A percentile compares a stretch with the other conserved stretches of the same genome.
phyloP scores from a whole-genome alignment of 2,888 invertebrate species.

The Cerceris ruficornis region DNA sequence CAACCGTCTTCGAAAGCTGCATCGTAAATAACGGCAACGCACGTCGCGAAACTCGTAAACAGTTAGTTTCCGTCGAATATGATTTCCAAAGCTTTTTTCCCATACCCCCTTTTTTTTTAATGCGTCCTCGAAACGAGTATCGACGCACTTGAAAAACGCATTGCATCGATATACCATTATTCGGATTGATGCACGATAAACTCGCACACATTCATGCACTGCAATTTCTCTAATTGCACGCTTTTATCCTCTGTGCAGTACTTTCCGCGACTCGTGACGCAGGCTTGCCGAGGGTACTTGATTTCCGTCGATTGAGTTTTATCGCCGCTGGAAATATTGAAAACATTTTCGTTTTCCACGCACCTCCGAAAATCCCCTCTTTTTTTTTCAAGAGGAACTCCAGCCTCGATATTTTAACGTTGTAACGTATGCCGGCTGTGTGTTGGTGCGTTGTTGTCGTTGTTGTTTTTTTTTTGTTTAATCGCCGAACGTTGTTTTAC shows the following conservation, averaged over 20 bases:
- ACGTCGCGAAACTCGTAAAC: slow-evolving; percentile 2
- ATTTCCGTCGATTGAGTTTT: slow-evolving; percentile 69
- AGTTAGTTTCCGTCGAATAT: slow-evolving; percentile 30
- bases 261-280: slow-evolving; percentile 56
- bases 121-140: slow-evolving; percentile 52
- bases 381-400: slow-evolving; percentile 29
- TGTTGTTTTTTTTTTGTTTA: not conserved
- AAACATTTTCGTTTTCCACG: slow-evolving; percentile 63
- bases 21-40: not conserved
- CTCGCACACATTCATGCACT: slow-evolving; percentile 44
- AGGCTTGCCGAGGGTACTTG: slow-evolving; percentile 57
- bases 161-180: slow-evolving; percentile 64
- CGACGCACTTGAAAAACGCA: slow-evolving; percentile 63
- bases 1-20: too few relatives aligned
- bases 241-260: slow-evolving; percentile 61
- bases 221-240: slow-evolving; percentile 69
- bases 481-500: slow-evolving; percentile 7
- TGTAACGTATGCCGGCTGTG: slow-evolving; percentile 12
- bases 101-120: slow-evolving; percentile 40
- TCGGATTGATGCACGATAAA: slow-evolving; percentile 64
- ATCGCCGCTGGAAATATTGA: slow-evolving; percentile 65
- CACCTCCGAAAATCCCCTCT: slow-evolving; percentile 25
- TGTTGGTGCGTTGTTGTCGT: not conserved
- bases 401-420: slow-evolving; percentile 31
- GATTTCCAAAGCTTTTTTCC: slow-evolving; percentile 21